Base-by-base conservation (phyloP, 2,797 vertebrate species). In the Sebastes cheni region DNA sequence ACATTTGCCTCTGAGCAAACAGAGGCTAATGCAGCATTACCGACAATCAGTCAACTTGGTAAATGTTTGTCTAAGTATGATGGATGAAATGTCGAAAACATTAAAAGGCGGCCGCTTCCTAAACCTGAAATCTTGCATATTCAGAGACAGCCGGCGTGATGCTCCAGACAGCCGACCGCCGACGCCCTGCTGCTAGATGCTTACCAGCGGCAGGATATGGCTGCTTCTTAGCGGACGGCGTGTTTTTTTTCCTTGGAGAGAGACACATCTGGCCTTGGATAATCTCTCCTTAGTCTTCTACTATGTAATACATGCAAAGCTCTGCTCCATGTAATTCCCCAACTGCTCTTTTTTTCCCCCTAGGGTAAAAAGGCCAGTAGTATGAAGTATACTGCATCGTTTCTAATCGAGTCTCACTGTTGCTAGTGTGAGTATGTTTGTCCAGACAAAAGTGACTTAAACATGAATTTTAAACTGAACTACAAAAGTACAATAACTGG, bases 251-350 rank as follows among this genome's bases (percentile, higher is more conserved):
- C 82, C 85, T 89, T 79, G 52, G 84, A 89, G 88, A 93, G 89
- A 93, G 86, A 92, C 92, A 93, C 95, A 95, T 95, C 94, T 94
- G 94, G 92, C 88, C 83, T 76, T 60, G 90, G 92, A 93, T 95
- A 94, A 94, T 95, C 93, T 94, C 89, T 89, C 88, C 83, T 92
- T 86, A 90, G 86, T 92, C 87, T 93, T 91, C 80, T 80, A 67
- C 85, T 87, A 88, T 91, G 86, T 93, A 93, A 93, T 92, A 87
- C 93, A 95, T 92, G 89, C 93, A 93, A 93, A 90, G 92, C 94
- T 90, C 75, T 81, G 88, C 86, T 92, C 78, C 72, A 79, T 93
- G 91, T 93, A 90, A 93, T 94, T 92, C 88, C 83, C 83, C 25
- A 72, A 85, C 89, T 88, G 87, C 89, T 91, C 82, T 89, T 90